Percentiles rank a stretch among this genome's conserved stretches.
Conservation (phyloP, 2,797 vertebrate species). For the Allobates femoralis region DNA sequence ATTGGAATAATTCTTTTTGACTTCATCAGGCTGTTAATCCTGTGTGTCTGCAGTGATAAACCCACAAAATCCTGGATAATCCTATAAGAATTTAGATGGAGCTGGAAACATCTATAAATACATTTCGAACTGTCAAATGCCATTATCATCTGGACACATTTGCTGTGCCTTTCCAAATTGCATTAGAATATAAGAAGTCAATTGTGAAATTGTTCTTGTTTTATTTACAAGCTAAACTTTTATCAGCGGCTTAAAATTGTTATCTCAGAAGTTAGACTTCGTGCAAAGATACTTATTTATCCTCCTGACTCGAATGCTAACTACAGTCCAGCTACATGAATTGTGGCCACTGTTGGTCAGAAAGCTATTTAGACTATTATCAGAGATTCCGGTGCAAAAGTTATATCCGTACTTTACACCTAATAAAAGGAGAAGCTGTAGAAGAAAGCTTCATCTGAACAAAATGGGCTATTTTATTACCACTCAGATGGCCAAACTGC, state of each 20-base stretch:
- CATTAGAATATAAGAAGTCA: slow-evolving; percentile 67
- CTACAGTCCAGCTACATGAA: neutral
- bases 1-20: slow-evolving; percentile 80
- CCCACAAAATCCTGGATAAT: slow-evolving; percentile 85
- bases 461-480: too few relatives aligned
- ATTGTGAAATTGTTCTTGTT: slow-evolving; percentile 44
- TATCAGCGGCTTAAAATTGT: neutral
- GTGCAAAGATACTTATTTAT: neutral
- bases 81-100: slow-evolving; percentile 80
- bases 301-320: neutral
- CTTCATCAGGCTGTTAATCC: slow-evolving; percentile 84
- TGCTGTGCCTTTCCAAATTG: slow-evolving; percentile 69
- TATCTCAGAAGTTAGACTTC: neutral
- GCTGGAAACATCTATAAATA: slow-evolving; percentile 79
- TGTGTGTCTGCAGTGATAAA: slow-evolving; percentile 83
- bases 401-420: neutral
- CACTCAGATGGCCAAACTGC: too few relatives aligned
- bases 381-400: neutral
- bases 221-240: neutral
- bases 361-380: neutral
- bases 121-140: slow-evolving; percentile 83
- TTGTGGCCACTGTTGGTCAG: neutral
- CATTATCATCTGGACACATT: slow-evolving; percentile 82
- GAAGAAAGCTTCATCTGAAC: too few relatives aligned
- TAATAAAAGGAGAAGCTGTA: neutral